Evolutionary conservation across 2,797 vertebrate species (phyloP).

Genomic region (Ceyx erithaca): DNA sequence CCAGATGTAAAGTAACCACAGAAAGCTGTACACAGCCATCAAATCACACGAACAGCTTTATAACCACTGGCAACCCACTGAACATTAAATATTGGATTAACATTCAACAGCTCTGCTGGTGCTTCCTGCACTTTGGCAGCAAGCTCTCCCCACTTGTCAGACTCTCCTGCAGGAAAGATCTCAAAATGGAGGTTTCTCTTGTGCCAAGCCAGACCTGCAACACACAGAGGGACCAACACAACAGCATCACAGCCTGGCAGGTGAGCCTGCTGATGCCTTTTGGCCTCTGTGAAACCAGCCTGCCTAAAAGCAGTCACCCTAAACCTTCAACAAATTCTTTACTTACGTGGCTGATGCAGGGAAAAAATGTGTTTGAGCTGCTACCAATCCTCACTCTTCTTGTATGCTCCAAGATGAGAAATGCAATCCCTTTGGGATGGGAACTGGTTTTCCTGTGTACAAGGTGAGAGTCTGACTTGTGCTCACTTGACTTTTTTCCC

Average conservation of each 20-base stretch:
- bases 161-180: not conserved
- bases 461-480: not conserved
- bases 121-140: slow-evolving; percentile 50
- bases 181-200: not conserved
- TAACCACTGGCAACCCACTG: slow-evolving; percentile 44
- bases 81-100: slow-evolving; percentile 52
- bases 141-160: not conserved
- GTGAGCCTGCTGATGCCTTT: not conserved
- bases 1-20: slow-evolving; percentile 38
- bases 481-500: not conserved
- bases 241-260: not conserved
- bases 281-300: not conserved
- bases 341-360: not conserved
- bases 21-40: slow-evolving; percentile 26
- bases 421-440: not conserved
- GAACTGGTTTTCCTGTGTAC: not conserved
- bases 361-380: rapidly evolving
- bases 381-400: not conserved
- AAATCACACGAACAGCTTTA: not conserved
- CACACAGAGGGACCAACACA: not conserved
- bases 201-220: rapidly evolving
- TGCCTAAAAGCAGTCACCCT: not conserved
- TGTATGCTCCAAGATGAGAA: not conserved
- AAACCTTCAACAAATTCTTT: not conserved
- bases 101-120: slow-evolving; percentile 54